A percentile compares a stretch with the other conserved stretches of the same genome.
These are phyloP conservation scores for Phaethon lepturus DNA, from an alignment of 2,113 vertebrate genomes.

Conservation along the genomic window DNA sequence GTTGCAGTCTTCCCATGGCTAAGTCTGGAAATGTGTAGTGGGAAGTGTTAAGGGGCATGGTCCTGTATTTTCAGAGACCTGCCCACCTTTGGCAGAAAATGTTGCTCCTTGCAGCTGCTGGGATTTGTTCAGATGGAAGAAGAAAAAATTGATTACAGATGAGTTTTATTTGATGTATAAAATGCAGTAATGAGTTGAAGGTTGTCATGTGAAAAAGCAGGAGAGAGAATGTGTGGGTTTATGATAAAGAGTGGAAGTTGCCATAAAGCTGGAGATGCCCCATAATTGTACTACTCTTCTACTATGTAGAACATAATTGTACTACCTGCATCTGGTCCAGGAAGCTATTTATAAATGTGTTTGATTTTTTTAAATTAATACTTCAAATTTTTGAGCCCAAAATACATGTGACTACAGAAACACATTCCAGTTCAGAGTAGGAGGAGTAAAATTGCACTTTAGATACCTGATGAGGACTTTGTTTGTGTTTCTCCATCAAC, in stretches of 20 bases:
- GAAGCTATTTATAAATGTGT: background rate
- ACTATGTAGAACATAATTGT: background rate
- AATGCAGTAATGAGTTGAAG: background rate
- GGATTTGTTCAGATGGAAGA: background rate
- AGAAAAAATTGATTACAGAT: background rate
- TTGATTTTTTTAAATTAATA: background rate
- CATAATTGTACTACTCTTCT: too few species aligned
- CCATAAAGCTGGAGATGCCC: background rate
- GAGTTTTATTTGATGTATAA: background rate
- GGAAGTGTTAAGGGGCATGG: background rate
- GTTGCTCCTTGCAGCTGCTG: background rate
- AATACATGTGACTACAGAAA: rapidly evolving
- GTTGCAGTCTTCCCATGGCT: background rate
- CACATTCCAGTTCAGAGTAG: background rate
- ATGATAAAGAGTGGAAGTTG: background rate
- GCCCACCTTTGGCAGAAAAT: background rate
- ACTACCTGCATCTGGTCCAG: background rate
- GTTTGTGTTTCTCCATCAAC: background rate
- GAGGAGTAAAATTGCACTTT: background rate
- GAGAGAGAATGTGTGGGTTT: background rate
- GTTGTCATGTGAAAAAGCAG: background rate
- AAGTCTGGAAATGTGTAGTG: background rate
- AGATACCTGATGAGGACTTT: background rate
- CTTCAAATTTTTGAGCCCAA: background rate
- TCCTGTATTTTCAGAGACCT: background rate